Percentiles rank a stretch among this genome's conserved stretches.
phyloP scores from a whole-genome alignment of 1,140 invertebrate species.

The Ganaspis sp. region DNA sequence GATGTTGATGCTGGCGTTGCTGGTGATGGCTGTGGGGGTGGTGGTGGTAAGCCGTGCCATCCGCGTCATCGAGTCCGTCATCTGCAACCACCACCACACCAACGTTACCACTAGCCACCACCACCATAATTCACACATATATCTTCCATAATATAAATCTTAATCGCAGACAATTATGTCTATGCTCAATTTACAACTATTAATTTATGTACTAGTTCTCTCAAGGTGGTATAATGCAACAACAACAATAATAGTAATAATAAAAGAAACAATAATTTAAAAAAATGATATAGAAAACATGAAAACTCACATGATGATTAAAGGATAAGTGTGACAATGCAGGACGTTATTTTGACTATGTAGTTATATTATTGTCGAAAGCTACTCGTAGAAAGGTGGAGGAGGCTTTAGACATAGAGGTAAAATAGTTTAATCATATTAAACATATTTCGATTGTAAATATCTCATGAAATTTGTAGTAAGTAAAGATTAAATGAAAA shows the following conservation, averaged over 20 bases:
- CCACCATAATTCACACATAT: slow-evolving; percentile 53
- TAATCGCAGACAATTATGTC: background rate
- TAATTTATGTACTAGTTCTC: background rate
- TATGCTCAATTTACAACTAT: background rate
- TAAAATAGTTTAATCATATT: background rate
- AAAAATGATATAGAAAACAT: background rate
- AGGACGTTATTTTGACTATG: background rate
- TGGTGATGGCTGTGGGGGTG: slow-evolving; percentile 72
- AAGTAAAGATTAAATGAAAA: background rate
- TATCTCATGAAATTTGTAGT: background rate
- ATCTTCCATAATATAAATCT: background rate
- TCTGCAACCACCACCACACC: slow-evolving; percentile 77
- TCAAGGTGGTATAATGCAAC: background rate
- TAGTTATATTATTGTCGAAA: background rate
- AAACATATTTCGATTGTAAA: background rate
- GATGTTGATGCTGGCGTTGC: slow-evolving; percentile 75
- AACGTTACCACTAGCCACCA: slow-evolving; percentile 75
- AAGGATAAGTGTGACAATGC: slow-evolving; percentile 15
- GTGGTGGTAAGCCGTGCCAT: slow-evolving; percentile 73
- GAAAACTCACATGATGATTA: background rate
- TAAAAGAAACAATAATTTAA: background rate
- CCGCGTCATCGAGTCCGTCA: slow-evolving; percentile 72
- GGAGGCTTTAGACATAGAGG: slow-evolving; percentile 11
- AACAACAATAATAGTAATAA: background rate
- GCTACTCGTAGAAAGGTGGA: background rate